Evolutionary conservation across 2,797 vertebrate genomes (phyloP), one percentile per base, ranked within the genome.

Genomic region (Heterohyrax brucei): DNA sequence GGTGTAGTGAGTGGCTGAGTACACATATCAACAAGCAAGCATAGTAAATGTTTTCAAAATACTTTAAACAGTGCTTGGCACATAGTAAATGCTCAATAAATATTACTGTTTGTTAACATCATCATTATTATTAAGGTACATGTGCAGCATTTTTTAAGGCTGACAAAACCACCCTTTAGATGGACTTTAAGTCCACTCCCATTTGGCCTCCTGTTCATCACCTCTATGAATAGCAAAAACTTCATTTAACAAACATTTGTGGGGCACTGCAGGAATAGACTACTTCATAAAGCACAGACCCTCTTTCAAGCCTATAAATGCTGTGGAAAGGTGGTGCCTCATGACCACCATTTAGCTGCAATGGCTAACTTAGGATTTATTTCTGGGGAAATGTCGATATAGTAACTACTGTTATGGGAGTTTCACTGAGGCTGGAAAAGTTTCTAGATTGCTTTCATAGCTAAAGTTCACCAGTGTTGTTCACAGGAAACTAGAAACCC

Each of bases 21-120:
- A 50, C 39, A 8, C 66, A 30, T 50, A 53, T 87, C 24, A 80
- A 62, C 48, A 53, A 53, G 64, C 21, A 76, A 13, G 10, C 16
- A 48, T 12, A 80, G 21, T 46, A 91, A 80, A 75, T 91, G 28
- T 80, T 91, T 86, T 86, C 21, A 90, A 90, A 90, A n/a, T 72
- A 66, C 21, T 44, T 79, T 46, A 46, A 85, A 73, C n/a, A 59
- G n/a, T 56, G 66, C 14, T 86, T 94, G 66, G 28, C 33, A 33
- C 21, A 73, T n/a, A 72, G 10, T 50, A 72, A 70, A 30, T 30
- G 33, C 10, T 64, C 28, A 72, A 19, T 39, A 73, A 28, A 10
- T 62, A 26, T 53, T 53, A 62, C 44, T 64, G 77, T 19, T 72
- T 72, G 26, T 50, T 78, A 79, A 79, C 59, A 22, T 26, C 14